Percentiles rank a stretch among this genome's conserved stretches.
phyloP scores from a whole-genome alignment of 2,113 vertebrate genomes.

The Leucosticte australis region DNA sequence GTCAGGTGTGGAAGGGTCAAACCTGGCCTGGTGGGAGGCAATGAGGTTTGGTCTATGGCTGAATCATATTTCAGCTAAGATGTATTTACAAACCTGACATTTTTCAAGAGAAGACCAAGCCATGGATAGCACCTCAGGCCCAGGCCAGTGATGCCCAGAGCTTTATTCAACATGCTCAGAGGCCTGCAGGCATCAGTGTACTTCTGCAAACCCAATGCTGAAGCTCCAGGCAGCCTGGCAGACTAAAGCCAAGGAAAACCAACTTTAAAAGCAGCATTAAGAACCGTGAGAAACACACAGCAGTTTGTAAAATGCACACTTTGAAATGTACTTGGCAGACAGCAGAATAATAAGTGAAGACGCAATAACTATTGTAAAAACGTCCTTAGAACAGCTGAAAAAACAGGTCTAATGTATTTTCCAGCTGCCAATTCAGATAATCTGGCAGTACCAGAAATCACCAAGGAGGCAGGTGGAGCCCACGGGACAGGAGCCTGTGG shows the following conservation, averaged over 20 bases:
- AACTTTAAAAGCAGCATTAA: neutral
- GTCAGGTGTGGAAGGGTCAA: neutral
- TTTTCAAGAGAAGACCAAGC: neutral
- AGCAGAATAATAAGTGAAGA: neutral
- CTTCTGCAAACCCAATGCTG: neutral
- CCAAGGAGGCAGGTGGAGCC: neutral
- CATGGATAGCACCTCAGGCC: neutral
- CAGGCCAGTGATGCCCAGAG: neutral
- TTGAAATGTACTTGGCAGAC: neutral
- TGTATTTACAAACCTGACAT: neutral
- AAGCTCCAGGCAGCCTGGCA: neutral
- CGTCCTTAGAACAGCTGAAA: neutral
- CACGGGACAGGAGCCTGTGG: neutral
- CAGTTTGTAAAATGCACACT: neutral
- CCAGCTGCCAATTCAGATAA: neutral
- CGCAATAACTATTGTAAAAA: neutral
- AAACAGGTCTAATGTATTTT: conserved; percentile 11
- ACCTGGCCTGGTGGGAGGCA: neutral
- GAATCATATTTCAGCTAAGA: neutral
- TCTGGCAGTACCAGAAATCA: neutral
- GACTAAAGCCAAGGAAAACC: neutral
- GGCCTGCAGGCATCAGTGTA: neutral
- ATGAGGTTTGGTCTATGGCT: neutral
- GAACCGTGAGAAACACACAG: neutral
- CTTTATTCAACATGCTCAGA: neutral